Evolutionary conservation across 2,888 invertebrate genomes (phyloP), one percentile per base, ranked within the genome.

Genomic region (Athetis lepigone): DNA sequence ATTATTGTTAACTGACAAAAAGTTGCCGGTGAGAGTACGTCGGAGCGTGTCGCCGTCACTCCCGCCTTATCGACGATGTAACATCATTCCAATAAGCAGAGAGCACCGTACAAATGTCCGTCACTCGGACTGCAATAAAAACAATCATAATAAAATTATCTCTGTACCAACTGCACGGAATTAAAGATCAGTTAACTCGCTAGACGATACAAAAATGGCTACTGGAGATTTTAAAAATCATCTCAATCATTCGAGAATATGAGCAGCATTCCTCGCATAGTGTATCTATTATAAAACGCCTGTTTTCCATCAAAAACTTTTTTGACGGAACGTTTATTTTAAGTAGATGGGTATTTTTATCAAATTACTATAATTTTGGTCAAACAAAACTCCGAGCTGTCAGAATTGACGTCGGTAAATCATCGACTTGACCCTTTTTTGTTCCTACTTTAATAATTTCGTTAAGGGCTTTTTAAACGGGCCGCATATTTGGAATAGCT

Each of bases 361-460:
- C 87, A 93, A 94, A 94, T 95, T 91, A 94, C 94, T 94, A 93
- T 95, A 94, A 95, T 95, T 94, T 92, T 85, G 88, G 89, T 87
- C 89, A 90, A 90, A 92, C 91, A 91, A 92, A 94, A 94, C 93
- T 93, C 93, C 88, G 89, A 91, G 85, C 94, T 94, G 94, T 95
- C 94, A 92, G 86, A 90, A 90, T 86, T 94, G 94, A 94, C 91
- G 92, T 90, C 92, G 87, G 93, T 95, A 93, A 91, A 94, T 94
- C 94, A 94, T 93, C 92, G 81, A 63, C 83, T 88, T 85, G 90
- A 86, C 88, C 92, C 88, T 93, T 93, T 93, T 94, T 93, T 93
- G 86, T 86, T 84, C 82, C 85, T 80, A 83, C 86, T 88, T 87
- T 92, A 92, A 94, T 91, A 93, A 94, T 94, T 94, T 93, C 85